Conservation (phyloP, 1,140 invertebrate species). For the Papilio xuthus region DNA sequence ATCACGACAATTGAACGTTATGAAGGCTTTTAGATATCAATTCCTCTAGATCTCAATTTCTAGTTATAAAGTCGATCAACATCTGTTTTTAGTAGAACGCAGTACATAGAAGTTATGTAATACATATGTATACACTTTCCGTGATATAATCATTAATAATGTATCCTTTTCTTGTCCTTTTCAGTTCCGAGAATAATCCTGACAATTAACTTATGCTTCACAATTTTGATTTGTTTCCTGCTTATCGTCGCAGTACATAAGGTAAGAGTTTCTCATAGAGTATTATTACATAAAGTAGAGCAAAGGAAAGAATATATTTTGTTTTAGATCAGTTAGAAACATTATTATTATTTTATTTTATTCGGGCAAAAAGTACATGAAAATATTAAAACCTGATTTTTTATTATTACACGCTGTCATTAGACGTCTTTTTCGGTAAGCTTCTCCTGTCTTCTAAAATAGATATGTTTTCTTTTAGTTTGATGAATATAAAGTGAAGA, state of each 20-base stretch:
- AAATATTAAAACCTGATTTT: conserved; percentile 13
- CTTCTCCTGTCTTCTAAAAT: conserved; percentile 3
- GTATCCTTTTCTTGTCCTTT: conserved; percentile 57
- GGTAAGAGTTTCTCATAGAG: conserved; percentile 81
- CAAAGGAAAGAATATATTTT: background rate
- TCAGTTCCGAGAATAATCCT: conserved; percentile 88
- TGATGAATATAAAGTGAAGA: background rate
- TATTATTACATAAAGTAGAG: too few relatives aligned
- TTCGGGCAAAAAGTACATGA: too few relatives aligned
- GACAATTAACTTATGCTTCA: conserved; percentile 91
- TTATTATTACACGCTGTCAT: conserved; percentile 42
- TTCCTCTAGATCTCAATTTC: background rate
- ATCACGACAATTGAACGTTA: conserved; percentile 4
- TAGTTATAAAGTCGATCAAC: background rate
- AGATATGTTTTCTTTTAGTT: background rate
- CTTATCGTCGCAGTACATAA: conserved; percentile 89
- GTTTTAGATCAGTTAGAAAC: background rate
- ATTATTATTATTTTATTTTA: too few relatives aligned
- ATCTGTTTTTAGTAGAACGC: background rate
- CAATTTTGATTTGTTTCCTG: conserved; percentile 88
- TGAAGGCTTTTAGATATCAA: background rate
- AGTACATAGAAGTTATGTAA: background rate
- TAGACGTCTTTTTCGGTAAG: conserved; percentile 65
- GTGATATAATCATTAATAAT: background rate
- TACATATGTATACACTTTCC: background rate